Evolutionary conservation across 2,888 invertebrate genomes (phyloP).

Genomic region (Diloba caeruleocephala): DNA sequence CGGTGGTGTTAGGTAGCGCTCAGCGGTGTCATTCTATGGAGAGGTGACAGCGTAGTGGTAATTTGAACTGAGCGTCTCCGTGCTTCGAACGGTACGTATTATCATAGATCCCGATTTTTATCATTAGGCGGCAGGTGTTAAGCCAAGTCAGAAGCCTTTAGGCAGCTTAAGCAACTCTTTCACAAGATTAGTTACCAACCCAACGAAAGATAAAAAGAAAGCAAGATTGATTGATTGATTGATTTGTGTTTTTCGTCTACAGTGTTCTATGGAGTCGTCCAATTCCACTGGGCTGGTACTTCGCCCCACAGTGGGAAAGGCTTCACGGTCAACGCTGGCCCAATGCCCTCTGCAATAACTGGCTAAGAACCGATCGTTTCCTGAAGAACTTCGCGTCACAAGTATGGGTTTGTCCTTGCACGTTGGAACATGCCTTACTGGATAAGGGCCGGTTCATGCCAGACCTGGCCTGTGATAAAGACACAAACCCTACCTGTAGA

Average conservation of each 20-base stretch:
- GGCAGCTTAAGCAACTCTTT: no score
- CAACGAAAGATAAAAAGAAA: no score
- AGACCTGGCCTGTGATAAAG: slow-evolving; percentile 96
- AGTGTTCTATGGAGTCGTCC: slow-evolving; percentile 96
- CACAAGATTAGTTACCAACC: no score
- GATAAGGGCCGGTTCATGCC: slow-evolving; percentile 98
- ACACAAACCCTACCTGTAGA: slow-evolving; percentile 95
- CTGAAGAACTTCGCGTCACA: slow-evolving; percentile 96
- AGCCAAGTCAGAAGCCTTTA: no score
- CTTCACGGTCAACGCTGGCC: slow-evolving; percentile 95
- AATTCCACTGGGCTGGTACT: slow-evolving; percentile 98
- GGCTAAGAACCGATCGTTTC: slow-evolving; percentile 95
- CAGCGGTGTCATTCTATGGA: no score
- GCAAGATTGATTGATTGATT: no score
- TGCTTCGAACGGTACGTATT: no score
- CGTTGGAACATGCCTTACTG: slow-evolving; percentile 95
- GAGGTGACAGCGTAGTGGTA: no score
- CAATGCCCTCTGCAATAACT: slow-evolving; percentile 94
- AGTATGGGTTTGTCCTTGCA: slow-evolving; percentile 96
- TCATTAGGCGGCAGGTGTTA: no score
- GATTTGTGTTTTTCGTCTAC: slow-evolving; percentile 11
- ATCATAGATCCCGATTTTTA: no score
- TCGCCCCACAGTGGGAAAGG: slow-evolving; percentile 96
- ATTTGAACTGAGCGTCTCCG: no score
- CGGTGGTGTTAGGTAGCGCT: no score